Percentiles rank a stretch among this genome's conserved stretches.
These are phyloP conservation scores for Philypnodon macrostomus DNA, from an alignment of 2,797 vertebrate species.

Conservation along the genomic window DNA sequence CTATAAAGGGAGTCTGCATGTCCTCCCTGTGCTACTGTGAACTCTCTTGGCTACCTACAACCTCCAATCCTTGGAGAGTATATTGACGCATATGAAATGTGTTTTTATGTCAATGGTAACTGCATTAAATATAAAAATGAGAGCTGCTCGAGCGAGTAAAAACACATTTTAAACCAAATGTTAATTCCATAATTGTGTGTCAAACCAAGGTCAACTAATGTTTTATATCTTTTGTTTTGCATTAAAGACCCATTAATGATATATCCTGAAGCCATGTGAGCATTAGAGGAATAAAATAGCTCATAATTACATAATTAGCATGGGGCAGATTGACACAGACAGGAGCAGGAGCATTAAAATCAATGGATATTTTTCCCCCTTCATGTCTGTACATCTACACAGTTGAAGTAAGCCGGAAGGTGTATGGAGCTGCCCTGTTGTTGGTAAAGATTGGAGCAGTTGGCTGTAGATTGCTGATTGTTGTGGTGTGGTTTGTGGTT, in stretches of 20 bases:
- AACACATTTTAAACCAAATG: too few species aligned
- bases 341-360: slow-evolving; percentile 2
- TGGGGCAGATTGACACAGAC: slow-evolving; percentile 1
- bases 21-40: too few species aligned
- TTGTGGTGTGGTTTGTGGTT: slow-evolving; percentile 1
- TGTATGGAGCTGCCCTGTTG: slow-evolving; percentile 1
- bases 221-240: background rate
- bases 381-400: background rate
- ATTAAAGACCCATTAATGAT: slow-evolving; percentile 1
- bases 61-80: too few species aligned
- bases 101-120: too few species aligned
- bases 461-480: slow-evolving; percentile 6
- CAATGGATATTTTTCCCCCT: background rate
- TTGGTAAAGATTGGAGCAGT: background rate
- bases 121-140: too few species aligned
- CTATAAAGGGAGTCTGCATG: too few species aligned
- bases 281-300: slow-evolving; percentile 9
- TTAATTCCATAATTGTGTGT: too few species aligned
- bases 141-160: too few species aligned
- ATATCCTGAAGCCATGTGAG: slow-evolving; percentile 1
- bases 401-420: background rate
- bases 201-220: too few species aligned
- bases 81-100: too few species aligned
- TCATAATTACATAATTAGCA: slow-evolving; percentile 8
- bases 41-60: too few species aligned